Evolutionary conservation across 1,140 invertebrate genomes (phyloP), one percentile per base, ranked within the genome.

Genomic region (Drosophila truncata): DNA sequence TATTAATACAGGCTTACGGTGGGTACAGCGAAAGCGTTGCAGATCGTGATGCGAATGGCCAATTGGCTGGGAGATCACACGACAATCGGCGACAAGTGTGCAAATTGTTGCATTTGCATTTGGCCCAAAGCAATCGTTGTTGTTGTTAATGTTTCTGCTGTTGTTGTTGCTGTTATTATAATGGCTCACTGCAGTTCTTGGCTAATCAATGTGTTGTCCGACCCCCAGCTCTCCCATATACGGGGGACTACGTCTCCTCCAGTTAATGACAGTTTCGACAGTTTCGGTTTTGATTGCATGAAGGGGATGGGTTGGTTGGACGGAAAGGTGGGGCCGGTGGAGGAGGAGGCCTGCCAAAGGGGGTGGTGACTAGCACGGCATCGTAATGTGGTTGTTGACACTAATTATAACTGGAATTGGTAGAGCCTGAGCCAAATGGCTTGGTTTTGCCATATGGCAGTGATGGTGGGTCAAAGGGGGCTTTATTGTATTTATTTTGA

Each of bases 381-480:
- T 85, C 71, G 78, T 88, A 88, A 88, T 88, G 85, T 88, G 85
- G 86, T 85, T 90, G 85, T 88, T 88, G 85, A 88, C 85, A 88
- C 85, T 88, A 88, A 88, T 88, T 88, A 88, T 85, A 90, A 90
- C 85, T 88, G 85, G 81, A 90, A 88, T 85, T 87, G 84, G 80
- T 73, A 60, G 64, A 50, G 65, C 18, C 57, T 78, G 54, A 64
- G 58, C 73, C 55, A 66, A 75, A 65, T 71, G 41, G 49, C 79
- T 67, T 76, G 27, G 20, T 10, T 10, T 37, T 18, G 20, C 46
- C 50, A 35, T 61, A 33, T 27, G 27, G n/a, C 64, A 47, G 46
- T 16, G 59, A n/a, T 37, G 44, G 25, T 16, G 25, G 5, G 10
- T 18, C 13, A 0, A 50, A 29, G 27, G 27, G 27, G 7, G 27